These are phyloP conservation scores for Lagodon rhomboides DNA, from an alignment of 2,797 vertebrate species.

Conservation along the genomic window DNA sequence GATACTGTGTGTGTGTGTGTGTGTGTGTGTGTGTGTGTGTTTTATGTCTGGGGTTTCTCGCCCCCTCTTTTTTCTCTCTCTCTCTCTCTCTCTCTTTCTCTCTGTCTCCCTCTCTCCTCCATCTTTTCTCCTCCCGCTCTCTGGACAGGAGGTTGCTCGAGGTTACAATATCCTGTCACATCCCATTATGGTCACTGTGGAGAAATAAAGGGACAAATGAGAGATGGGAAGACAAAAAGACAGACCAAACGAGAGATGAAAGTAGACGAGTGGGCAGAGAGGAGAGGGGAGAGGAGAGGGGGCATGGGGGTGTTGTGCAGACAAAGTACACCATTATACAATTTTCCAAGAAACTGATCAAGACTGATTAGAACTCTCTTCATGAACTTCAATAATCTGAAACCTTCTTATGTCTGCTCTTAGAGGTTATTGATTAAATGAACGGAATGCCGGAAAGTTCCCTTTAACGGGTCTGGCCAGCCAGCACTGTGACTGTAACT, in stretches of 20 bases:
- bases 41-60: slow-evolving; percentile 26
- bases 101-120: slow-evolving; percentile 39
- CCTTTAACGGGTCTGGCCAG: slow-evolving; percentile 18
- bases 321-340: slow-evolving; percentile 28
- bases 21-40: slow-evolving; percentile 28
- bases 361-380: slow-evolving; percentile 42
- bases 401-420: slow-evolving; percentile 19
- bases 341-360: slow-evolving; percentile 51
- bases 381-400: slow-evolving; percentile 34
- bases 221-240: slow-evolving; percentile 66
- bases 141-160: slow-evolving; percentile 79
- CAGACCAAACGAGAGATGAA: slow-evolving; percentile 51
- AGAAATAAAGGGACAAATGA: slow-evolving; percentile 73
- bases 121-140: slow-evolving; percentile 72
- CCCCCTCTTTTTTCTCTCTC: not conserved
- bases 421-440: slow-evolving; percentile 50
- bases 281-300: slow-evolving; percentile 8
- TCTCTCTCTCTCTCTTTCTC: slow-evolving; percentile 9
- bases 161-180: slow-evolving; percentile 85
- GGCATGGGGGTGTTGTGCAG: slow-evolving; percentile 40
- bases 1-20: slow-evolving; percentile 29
- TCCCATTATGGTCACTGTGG: slow-evolving; percentile 77
- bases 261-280: slow-evolving; percentile 40
- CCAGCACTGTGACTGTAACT: slow-evolving; percentile 49
- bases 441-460: slow-evolving; percentile 48